Evolutionary conservation across 1,140 invertebrate species (phyloP), one percentile per base, ranked within the genome.

Genomic region (Aphelenchoides besseyi): DNA sequence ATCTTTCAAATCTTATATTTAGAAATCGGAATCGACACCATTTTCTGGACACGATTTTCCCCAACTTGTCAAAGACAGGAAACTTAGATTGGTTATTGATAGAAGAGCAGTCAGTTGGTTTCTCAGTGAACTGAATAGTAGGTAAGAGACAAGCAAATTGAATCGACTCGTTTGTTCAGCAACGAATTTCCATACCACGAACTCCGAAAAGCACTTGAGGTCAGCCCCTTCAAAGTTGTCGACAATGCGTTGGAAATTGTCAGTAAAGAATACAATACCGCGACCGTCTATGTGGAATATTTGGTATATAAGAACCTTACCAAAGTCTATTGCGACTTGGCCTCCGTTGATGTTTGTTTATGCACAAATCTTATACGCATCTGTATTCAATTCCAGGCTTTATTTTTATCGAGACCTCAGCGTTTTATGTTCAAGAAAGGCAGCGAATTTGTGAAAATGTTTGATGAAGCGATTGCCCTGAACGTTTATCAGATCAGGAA

Each of bases 401-500:
- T n/a, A 8, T 8, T 41, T 41, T n/a, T n/a, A 41, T n/a, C 37
- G 5, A n/a, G n/a, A n/a, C 37, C 5, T 8, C 5, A 8, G n/a
- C 37, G 37, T 41, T n/a, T 41, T 41, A 41, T 41, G 37, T 41
- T 41, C 37, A 41, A 41, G 37, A 41, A 41, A 41, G 37, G 37
- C 37, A 41, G 37, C 37, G n/a, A n/a, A 41, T 41, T 41, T 41
- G 37, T 41, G 37, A 41, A 41, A 41, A 41, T 41, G 37, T 41
- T 41, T 41, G 37, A 41, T n/a, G n/a, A 41, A 41, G 37, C 37
- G n/a, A 41, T 41, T 41, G n/a, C 5, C n/a, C 5, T n/a, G n/a
- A 41, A 41, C n/a, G n/a, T 8, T 5, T n/a, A 41, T n/a, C n/a
- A 8, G n/a, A 41, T 41, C 37, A n/a, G n/a, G n/a, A 41, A 8